These are phyloP conservation scores for Apis laboriosa DNA, from an alignment of 1,140 invertebrate genomes.

Conservation along the genomic window DNA sequence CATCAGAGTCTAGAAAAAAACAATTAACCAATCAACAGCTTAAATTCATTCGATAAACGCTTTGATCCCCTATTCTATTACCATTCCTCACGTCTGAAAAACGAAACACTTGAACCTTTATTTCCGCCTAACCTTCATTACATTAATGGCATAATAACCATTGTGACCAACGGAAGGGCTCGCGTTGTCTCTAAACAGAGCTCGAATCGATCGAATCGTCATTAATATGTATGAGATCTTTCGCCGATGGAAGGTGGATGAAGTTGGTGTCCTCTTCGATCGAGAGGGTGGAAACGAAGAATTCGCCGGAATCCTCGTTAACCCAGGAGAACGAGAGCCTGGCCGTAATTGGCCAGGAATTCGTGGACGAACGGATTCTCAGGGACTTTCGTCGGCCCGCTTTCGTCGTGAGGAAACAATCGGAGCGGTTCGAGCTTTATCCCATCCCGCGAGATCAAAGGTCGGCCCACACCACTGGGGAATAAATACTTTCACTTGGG, in stretches of 20 bases:
- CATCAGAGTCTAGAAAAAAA: no score
- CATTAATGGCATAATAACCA: slow-evolving; percentile 80
- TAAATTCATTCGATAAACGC: not conserved
- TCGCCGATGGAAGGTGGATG: slow-evolving; percentile 26
- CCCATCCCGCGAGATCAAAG: slow-evolving; percentile 10
- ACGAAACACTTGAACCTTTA: slow-evolving; percentile 30
- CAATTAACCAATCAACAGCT: no score
- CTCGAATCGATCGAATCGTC: slow-evolving; percentile 70
- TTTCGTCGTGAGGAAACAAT: slow-evolving; percentile 28
- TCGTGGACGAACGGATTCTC: slow-evolving; percentile 54
- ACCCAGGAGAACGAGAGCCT: slow-evolving; percentile 33
- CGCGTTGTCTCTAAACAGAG: slow-evolving; percentile 73
- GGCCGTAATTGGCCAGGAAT: slow-evolving; percentile 61
- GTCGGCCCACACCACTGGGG: not conserved
- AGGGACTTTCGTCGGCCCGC: slow-evolving; percentile 31
- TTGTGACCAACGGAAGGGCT: slow-evolving; percentile 71
- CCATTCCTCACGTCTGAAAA: slow-evolving; percentile 47
- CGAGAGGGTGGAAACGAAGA: slow-evolving; percentile 2
- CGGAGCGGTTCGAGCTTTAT: slow-evolving; percentile 4
- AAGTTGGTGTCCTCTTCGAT: not conserved
- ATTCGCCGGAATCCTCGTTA: slow-evolving; percentile 35
- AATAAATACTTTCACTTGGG: not conserved
- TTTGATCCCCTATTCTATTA: slow-evolving; percentile 39
- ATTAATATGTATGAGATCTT: slow-evolving; percentile 80
- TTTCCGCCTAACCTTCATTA: slow-evolving; percentile 75